These are phyloP conservation scores for Drosophila asahinai DNA, from an alignment of 1,140 invertebrate genomes.

Conservation along the genomic window DNA sequence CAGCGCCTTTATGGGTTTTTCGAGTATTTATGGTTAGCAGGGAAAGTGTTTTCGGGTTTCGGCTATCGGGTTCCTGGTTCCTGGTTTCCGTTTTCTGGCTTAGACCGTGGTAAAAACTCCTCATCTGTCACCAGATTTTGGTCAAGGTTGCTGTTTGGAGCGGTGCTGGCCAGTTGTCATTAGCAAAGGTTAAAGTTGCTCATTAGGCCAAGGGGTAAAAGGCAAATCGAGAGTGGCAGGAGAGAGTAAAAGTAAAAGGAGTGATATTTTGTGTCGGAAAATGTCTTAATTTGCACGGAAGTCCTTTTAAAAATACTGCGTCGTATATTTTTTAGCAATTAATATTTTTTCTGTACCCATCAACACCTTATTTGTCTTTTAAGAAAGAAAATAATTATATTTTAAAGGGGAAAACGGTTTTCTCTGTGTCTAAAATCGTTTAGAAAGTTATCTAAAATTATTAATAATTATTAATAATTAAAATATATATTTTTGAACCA, in stretches of 20 bases:
- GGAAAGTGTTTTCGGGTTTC: slow-evolving; percentile 59
- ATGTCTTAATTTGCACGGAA: neutral
- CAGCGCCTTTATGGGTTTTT: slow-evolving; percentile 36
- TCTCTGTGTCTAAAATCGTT: neutral
- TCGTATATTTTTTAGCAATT: neutral
- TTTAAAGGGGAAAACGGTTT: too few species aligned
- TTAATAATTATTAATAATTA: neutral
- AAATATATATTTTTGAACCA: neutral
- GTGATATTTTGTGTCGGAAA: neutral
- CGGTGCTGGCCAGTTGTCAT: slow-evolving; percentile 55
- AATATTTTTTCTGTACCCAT: neutral
- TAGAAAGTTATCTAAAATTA: neutral
- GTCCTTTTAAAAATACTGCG: too few species aligned
- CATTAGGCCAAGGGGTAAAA: slow-evolving; percentile 61
- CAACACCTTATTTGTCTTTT: neutral
- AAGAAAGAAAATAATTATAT: neutral
- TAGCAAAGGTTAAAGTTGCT: slow-evolving; percentile 73
- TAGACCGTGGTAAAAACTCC: slow-evolving; percentile 20
- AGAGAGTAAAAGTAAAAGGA: slow-evolving; percentile 28
- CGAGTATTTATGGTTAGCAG: slow-evolving; percentile 37
- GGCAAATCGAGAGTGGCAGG: slow-evolving; percentile 26
- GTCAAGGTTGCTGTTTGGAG: slow-evolving; percentile 46
- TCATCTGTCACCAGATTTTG: slow-evolving; percentile 45
- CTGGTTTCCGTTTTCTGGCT: slow-evolving; percentile 32
- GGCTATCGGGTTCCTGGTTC: too few species aligned